phyloP scores from a whole-genome alignment of 2,888 invertebrate genomes.

The Trachelus iudaicus region DNA sequence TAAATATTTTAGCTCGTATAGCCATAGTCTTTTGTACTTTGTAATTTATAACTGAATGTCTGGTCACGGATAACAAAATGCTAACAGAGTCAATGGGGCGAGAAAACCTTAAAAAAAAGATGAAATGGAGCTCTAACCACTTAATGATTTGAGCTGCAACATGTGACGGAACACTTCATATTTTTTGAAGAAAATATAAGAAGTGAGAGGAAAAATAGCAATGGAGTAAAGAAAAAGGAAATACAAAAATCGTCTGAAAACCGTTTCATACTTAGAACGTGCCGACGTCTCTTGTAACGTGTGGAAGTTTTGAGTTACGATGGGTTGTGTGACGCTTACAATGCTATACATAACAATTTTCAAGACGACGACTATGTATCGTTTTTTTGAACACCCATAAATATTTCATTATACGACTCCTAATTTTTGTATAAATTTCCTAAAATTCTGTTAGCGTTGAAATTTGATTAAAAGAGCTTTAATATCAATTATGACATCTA shows the following conservation, averaged over 20 bases:
- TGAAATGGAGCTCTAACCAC: neutral
- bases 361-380: neutral
- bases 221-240: neutral
- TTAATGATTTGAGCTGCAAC: neutral
- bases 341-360: neutral
- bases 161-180: neutral
- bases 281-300: neutral
- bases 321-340: neutral
- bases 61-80: constrained; percentile 30
- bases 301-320: neutral
- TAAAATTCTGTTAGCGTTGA: neutral
- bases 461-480: neutral
- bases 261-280: neutral
- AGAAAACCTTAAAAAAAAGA: neutral
- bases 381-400: neutral
- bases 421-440: neutral
- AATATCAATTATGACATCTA: neutral
- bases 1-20: neutral
- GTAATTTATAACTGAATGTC: constrained; percentile 46
- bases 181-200: neutral
- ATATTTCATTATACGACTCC: neutral
- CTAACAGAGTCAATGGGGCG: neutral
- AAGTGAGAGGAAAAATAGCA: neutral
- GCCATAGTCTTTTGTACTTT: constrained; percentile 28
- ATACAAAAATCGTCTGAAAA: neutral